Conservation (phyloP, 2,888 invertebrate species). For the Alentia gelatinosa region DNA sequence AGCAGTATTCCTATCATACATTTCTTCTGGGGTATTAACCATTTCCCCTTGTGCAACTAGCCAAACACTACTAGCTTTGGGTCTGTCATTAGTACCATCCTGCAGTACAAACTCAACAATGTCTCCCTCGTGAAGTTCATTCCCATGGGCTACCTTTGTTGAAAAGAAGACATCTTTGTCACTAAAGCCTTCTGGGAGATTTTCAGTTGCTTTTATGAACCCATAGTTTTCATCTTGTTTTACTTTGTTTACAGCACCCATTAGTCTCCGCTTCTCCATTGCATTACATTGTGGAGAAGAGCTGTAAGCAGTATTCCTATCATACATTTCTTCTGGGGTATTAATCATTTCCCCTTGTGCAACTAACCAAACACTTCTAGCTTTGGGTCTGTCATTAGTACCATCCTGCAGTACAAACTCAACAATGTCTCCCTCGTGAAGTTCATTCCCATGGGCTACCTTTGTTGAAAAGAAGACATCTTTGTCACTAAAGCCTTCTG, state of each 20-base stretch:
- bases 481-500: not conserved
- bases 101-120: not conserved
- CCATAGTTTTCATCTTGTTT: not conserved
- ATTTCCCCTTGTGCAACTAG: not conserved
- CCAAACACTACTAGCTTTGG: not conserved
- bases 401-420: not conserved
- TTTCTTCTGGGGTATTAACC: too few species aligned
- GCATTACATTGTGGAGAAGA: not conserved
- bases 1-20: too few species aligned
- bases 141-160: not conserved
- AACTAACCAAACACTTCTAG: not conserved
- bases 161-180: not conserved
- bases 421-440: not conserved
- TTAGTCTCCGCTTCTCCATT: not conserved
- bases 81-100: not conserved
- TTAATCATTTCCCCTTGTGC: not conserved
- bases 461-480: not conserved
- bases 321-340: not conserved
- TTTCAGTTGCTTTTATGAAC: not conserved
- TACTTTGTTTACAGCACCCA: not conserved
- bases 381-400: not conserved
- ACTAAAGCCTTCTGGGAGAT: not conserved
- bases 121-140: not conserved
- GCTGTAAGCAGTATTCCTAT: not conserved
- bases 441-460: not conserved